These are phyloP conservation scores for Heterodera schachtii DNA, from an alignment of 1,140 invertebrate species.

Conservation along the genomic window DNA sequence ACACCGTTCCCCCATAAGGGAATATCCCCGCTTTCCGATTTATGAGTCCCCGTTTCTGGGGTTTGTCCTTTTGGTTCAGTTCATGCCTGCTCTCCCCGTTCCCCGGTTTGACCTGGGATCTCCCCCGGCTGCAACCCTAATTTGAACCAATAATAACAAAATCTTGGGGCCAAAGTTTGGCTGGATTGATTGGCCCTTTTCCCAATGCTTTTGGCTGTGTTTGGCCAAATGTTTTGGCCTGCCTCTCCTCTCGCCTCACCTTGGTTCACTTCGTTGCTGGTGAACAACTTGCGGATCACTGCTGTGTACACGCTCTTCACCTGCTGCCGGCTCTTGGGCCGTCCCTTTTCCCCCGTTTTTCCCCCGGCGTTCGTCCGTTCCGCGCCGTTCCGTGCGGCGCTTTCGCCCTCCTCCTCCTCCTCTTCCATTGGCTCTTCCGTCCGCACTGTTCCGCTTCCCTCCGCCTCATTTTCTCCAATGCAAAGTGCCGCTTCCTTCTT, in stretches of 20 bases:
- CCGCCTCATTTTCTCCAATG: slow-evolving; percentile 4
- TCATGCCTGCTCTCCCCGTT: too few relatives aligned
- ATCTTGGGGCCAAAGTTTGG: too few relatives aligned
- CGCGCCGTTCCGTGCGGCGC: background rate
- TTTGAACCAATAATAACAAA: too few relatives aligned
- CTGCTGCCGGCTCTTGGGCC: slow-evolving; percentile 6
- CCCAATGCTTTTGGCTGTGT: background rate
- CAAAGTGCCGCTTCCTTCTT: background rate
- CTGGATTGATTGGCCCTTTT: background rate
- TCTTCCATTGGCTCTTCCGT: background rate
- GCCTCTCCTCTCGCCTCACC: background rate
- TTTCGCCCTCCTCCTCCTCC: background rate
- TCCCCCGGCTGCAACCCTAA: too few relatives aligned
- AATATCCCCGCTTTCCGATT: too few relatives aligned
- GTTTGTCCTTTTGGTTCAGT: too few relatives aligned
- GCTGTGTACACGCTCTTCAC: slow-evolving; percentile 9
- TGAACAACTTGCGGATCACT: slow-evolving; percentile 9
- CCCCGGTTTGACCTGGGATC: too few relatives aligned
- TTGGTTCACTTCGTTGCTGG: slow-evolving; percentile 28
- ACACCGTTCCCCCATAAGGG: too few relatives aligned
- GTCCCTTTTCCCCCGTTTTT: background rate
- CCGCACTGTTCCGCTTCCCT: background rate
- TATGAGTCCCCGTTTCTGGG: too few relatives aligned
- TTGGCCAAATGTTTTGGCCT: background rate
- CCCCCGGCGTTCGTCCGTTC: too few relatives aligned